Evolutionary conservation across 2,797 vertebrate species (phyloP), one percentile per base, ranked within the genome.

Genomic region (Zenarchopterus dispar): DNA sequence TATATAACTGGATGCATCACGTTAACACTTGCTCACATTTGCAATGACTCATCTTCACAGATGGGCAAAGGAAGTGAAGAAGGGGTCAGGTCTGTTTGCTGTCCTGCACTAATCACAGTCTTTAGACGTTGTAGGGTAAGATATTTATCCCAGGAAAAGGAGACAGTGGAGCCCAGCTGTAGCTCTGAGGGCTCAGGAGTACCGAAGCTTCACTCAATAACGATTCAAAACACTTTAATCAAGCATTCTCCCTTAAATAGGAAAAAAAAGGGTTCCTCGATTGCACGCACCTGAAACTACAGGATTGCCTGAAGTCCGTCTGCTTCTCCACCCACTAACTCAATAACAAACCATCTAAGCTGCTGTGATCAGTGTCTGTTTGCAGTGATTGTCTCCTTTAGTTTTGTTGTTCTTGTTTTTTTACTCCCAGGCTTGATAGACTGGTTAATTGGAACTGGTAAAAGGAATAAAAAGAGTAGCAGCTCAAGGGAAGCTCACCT

Each of bases 21-120:
- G 57, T 66, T 68, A 76, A 56, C 26, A 55, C 65, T 67, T 78
- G 52, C 74, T 83, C 67, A 74, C 78, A 59, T 60, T 79, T 28
- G 0, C 15, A 19, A 8, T 81, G 84, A 82, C 73, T 84, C 87
- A 81, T 81, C 66, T 58, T 79, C 73, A 54, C 80, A 84, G 73
- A 86, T 73, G 74, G 72, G 66, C 56, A 61, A 31, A 59, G 21
- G 64, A 66, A 64, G 59, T 53, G 57, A 75, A 13, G 53, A 56
- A 33, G 68, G 36, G 84, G 84, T 85, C 77, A 78, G 50, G 42
- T 81, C 63, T 77, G 75, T 84, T 82, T 83, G 66, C 48, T 55
- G 67, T 52, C 53, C 57, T 9, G 59, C 43, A 48, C 71, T 82
- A 84, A 91, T 84, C 73, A 82, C 69, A 47, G 66, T 80, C 77